Evolutionary conservation across 2,888 invertebrate species (phyloP), one percentile per base, ranked within the genome.

Genomic region (Neria commutata): DNA sequence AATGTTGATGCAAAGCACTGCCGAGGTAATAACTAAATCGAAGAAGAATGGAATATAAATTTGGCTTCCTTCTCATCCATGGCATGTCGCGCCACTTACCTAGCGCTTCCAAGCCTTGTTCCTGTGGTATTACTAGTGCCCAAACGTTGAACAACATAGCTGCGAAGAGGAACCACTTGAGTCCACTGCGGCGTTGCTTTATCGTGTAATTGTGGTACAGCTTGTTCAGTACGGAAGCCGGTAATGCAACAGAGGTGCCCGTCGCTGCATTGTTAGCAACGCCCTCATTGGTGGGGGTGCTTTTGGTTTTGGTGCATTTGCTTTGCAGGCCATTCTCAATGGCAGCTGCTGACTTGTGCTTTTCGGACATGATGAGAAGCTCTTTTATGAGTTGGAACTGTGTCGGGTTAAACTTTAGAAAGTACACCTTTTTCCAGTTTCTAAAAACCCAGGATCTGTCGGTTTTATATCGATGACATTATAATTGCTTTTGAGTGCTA

Each of bases 191-290:
- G 70, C 90, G 87, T 76, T 90, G 90, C 71, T 89, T 88, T 47
- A 88, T 84, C 70, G 88, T 88, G 78, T 90, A 91, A 62, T 87
- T 87, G 67, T 88, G 88, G 76, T 90, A 91, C 4, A 91, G 84
- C 70, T 85, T 85, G 74, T 91, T 89, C 65, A 90, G 83, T 52
- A 88, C 86, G 8, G 85, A 83, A 71, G 87, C 88, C 33, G 86
- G 80, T 24, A 82, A 70, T 29, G 73, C 74, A 40, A 81, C 80
- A 45, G 75, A 71, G 48, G 71, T 72, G 14, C 71, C 71, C 68
- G 5, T 67, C 66, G 19, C 68, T 65, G 1, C 70, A 17, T 69
- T 68, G 3, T 67, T 71, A 29, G 64, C 66, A 24, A 68, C 73
- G 53, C 60, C 59, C 23, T 66, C 72, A 23, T 67, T 60, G 47